Base-by-base conservation (phyloP, 2,797 vertebrate species). In the Pseudocheirus occidentalis region DNA sequence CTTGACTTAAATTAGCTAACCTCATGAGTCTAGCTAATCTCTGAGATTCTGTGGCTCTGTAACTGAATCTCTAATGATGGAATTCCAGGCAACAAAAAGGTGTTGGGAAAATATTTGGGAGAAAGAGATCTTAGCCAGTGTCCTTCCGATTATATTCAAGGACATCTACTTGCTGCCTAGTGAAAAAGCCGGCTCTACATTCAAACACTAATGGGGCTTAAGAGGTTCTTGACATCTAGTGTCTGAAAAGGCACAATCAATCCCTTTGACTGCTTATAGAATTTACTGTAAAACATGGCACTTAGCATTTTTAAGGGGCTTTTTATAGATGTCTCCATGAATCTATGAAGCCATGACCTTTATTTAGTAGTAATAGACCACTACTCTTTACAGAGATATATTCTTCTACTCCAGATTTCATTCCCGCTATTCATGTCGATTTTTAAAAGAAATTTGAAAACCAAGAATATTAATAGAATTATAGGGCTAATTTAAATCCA, bases 401-500 rank as follows among this genome's bases (percentile, higher is more conserved):
- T 95, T 95, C 92, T 92, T 94, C 95, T 57, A 31, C 40, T 94
- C 92, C 93, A 93, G 92, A 97, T 91, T 96, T 59, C 95, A 93
- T 66, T 92, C 95, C 97, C 95, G 53, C 92, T 97, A 96, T 96
- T 95, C 91, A 91, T 95, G 96, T 93, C 93, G 66, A 92, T 87
- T 97, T 62, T 96, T 94, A 96, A 94, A 97, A 95, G 95, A 97
- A 95, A 96, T n/a, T 94, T 90, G 95, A 97, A 96, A 97, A 56
- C 55, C 54, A 66, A 95, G 56, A 27, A 96, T 98, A 98, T 97
- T 91, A 95, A 96, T 97, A 98, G 95, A 96, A 91, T 92, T n/a
- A 93, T 52, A n/a, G 92, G 91, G 50, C 54, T 58, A 92, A 97
- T 97, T 98, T 96, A 91, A 97, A 95, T 96, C 97, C 96, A 96